Conservation (phyloP, 2,888 invertebrate species). For the Rugalucina vietnamica region DNA sequence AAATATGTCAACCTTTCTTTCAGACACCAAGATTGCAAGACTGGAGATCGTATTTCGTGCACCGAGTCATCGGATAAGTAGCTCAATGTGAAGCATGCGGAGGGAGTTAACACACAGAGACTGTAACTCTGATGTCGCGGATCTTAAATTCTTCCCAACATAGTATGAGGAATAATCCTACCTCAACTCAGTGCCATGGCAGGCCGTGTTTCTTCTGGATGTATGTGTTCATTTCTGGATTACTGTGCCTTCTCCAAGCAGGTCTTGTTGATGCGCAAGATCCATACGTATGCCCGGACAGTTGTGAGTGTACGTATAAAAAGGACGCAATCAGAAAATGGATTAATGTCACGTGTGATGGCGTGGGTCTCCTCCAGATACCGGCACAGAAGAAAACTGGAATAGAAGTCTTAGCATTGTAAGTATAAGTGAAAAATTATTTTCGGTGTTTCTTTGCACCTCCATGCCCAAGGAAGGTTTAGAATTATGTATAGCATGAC, state of each 20-base stretch:
- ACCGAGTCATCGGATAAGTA: background rate
- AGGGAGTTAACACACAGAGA: background rate
- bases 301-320: constrained; percentile 14
- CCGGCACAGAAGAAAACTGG: constrained; percentile 49
- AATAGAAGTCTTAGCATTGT: constrained; percentile 43
- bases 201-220: background rate
- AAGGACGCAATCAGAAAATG: constrained; percentile 17
- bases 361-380: constrained; percentile 31
- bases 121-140: constrained; percentile 35
- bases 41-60: constrained; percentile 13
- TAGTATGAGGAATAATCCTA: constrained; percentile 40
- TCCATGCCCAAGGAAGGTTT: too few relatives aligned
- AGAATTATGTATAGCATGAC: too few relatives aligned
- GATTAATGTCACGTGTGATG: constrained; percentile 43
- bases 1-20: too few relatives aligned
- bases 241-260: constrained; percentile 36
- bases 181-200: constrained; percentile 19
- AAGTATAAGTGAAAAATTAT: too few relatives aligned
- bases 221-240: constrained; percentile 35
- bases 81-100: constrained; percentile 49
- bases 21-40: too few relatives aligned
- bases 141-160: constrained; percentile 31
- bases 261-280: constrained; percentile 18
- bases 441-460: too few relatives aligned
- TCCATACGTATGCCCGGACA: constrained; percentile 26